A percentile compares a stretch with the other conserved stretches of the same genome.
phyloP scores from a whole-genome alignment of 2,888 invertebrate species.

The Pseudococcus jackbeardsleyi region DNA sequence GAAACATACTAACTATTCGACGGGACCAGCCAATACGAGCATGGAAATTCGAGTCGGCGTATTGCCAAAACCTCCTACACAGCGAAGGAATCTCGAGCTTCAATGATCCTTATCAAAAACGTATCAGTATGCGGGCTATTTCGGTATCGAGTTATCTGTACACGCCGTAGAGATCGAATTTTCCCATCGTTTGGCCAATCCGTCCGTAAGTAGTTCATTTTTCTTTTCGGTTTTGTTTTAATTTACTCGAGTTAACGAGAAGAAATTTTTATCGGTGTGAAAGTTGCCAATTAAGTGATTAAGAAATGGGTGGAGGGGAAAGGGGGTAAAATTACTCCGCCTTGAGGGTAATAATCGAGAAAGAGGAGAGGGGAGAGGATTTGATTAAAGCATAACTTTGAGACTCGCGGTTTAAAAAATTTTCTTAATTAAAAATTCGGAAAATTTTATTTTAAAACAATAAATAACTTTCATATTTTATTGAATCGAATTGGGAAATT shows the following conservation, averaged over 20 bases:
- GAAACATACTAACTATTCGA: constrained; percentile 56
- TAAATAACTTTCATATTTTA: neutral
- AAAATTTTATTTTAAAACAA: too few relatives aligned
- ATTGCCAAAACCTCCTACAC: neutral
- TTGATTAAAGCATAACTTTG: neutral
- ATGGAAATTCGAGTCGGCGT: constrained; percentile 55
- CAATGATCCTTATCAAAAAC: constrained; percentile 51
- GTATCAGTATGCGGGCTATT: constrained; percentile 60
- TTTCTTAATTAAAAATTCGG: neutral
- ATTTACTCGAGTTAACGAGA: neutral
- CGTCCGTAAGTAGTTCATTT: constrained; percentile 37
- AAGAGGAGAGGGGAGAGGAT: neutral
- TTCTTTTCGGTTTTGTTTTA: neutral
- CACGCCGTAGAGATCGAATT: neutral
- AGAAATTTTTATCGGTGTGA: neutral
- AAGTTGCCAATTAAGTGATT: neutral
- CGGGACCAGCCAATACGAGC: constrained; percentile 28
- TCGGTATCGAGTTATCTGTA: constrained; percentile 54
- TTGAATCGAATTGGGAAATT: neutral
- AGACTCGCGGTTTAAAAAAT: neutral
- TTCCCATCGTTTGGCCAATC: constrained; percentile 1
- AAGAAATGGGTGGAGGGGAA: neutral
- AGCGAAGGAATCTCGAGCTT: constrained; percentile 57
- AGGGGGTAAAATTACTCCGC: neutral
- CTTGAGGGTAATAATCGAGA: neutral